phyloP scores from a whole-genome alignment of 2,113 vertebrate species.

The Pycnonotus jocosus region DNA sequence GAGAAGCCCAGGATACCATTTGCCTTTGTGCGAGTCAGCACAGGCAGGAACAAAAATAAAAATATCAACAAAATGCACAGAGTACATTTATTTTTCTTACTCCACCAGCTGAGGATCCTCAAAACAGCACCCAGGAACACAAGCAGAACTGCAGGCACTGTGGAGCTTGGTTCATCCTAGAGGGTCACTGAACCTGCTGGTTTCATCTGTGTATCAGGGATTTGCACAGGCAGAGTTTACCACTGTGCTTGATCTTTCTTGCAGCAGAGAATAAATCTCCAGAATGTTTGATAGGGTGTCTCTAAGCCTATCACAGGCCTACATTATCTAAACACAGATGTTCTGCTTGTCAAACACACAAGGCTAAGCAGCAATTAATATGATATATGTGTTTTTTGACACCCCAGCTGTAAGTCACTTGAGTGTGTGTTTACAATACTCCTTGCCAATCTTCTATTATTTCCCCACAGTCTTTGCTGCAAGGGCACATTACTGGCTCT shows the following conservation, averaged over 20 bases:
- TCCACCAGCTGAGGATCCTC: neutral
- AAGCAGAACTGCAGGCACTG: neutral
- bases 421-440: neutral
- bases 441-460: neutral
- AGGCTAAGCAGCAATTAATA: neutral
- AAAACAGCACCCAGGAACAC: neutral
- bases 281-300: neutral
- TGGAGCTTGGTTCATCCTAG: neutral
- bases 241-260: neutral
- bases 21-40: neutral
- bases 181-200: neutral
- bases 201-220: neutral
- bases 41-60: neutral
- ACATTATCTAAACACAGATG: neutral
- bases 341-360: neutral
- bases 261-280: neutral
- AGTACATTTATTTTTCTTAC: neutral
- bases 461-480: neutral
- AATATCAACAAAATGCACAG: neutral
- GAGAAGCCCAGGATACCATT: neutral
- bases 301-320: neutral
- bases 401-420: neutral
- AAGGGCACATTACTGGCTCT: neutral
- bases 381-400: neutral
- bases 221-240: neutral